phyloP scores from a whole-genome alignment of 2,888 invertebrate genomes.

The Drosophila pegasa region DNA sequence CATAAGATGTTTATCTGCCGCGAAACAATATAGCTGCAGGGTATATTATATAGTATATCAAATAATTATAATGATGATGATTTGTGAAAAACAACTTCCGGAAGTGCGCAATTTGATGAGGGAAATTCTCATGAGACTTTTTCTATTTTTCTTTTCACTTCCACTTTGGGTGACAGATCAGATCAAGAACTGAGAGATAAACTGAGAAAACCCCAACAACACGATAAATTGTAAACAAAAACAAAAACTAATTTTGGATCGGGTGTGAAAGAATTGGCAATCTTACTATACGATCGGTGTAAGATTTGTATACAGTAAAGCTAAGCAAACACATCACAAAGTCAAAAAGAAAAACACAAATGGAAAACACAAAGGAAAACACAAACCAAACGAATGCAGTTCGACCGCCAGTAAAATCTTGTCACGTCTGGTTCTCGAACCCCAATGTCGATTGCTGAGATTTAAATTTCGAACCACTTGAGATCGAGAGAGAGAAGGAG shows the following conservation, averaged over 20 bases:
- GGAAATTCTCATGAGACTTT: conserved; percentile 32
- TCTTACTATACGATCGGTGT: conserved; percentile 6
- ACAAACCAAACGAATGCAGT: conserved; percentile 68
- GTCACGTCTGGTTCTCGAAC: conserved; percentile 61
- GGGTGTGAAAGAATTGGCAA: conserved; percentile 36
- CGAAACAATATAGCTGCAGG: conserved; percentile 2
- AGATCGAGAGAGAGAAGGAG: conserved; percentile 27
- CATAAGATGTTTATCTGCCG: background rate
- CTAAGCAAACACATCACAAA: conserved; percentile 19
- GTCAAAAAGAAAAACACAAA: conserved; percentile 18
- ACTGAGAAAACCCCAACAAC: conserved; percentile 20
- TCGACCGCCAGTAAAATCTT: conserved; percentile 62
- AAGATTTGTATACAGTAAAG: conserved; percentile 13
- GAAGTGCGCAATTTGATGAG: conserved; percentile 73
- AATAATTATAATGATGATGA: conserved; percentile 41
- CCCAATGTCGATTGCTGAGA: conserved; percentile 70
- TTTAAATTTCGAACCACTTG: conserved; percentile 61
- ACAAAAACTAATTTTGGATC: conserved; percentile 4
- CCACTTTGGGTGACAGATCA: conserved; percentile 21
- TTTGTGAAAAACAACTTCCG: conserved; percentile 49
- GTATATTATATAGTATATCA: conserved; percentile 28
- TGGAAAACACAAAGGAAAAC: conserved; percentile 25
- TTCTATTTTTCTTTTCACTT: conserved; percentile 27
- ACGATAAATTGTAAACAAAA: conserved; percentile 36
- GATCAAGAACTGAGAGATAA: background rate